phyloP scores from a whole-genome alignment of 1,140 invertebrate species.

The Pachypeltis micranthus region DNA sequence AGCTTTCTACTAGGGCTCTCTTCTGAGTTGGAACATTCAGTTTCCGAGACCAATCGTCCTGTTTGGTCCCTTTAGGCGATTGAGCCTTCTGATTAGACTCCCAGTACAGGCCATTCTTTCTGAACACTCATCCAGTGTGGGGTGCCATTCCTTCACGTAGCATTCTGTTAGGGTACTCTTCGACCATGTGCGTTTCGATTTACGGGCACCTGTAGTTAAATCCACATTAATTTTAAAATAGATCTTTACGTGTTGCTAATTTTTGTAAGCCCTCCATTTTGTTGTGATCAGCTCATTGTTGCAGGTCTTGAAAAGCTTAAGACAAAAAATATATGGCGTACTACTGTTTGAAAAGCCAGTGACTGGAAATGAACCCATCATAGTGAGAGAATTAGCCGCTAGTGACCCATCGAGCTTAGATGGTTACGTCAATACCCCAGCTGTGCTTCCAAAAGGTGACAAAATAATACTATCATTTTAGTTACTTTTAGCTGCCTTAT shows the following conservation, averaged over 20 bases:
- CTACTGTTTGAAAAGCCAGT: constrained; percentile 26
- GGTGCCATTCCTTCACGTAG: no score
- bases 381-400: constrained; percentile 25
- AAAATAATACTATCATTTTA: no score
- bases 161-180: background rate
- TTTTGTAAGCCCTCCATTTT: background rate
- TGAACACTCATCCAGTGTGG: no score
- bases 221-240: background rate
- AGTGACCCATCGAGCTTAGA: constrained; percentile 20
- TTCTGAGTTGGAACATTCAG: no score
- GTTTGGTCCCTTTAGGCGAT: no score
- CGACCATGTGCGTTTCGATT: background rate
- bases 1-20: no score
- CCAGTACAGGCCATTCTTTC: no score
- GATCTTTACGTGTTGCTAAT: background rate
- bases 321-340: constrained; percentile 29
- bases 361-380: background rate
- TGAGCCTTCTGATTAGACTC: no score
- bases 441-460: constrained; percentile 13
- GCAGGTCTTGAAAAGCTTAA: constrained; percentile 23
- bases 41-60: no score
- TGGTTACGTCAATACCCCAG: background rate
- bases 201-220: background rate
- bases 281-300: background rate
- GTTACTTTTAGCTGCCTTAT: no score